A percentile compares a stretch with the other conserved stretches of the same genome.
These are phyloP conservation scores for Camponotus pennsylvanicus DNA, from an alignment of 1,140 invertebrate species.

Conservation along the genomic window DNA sequence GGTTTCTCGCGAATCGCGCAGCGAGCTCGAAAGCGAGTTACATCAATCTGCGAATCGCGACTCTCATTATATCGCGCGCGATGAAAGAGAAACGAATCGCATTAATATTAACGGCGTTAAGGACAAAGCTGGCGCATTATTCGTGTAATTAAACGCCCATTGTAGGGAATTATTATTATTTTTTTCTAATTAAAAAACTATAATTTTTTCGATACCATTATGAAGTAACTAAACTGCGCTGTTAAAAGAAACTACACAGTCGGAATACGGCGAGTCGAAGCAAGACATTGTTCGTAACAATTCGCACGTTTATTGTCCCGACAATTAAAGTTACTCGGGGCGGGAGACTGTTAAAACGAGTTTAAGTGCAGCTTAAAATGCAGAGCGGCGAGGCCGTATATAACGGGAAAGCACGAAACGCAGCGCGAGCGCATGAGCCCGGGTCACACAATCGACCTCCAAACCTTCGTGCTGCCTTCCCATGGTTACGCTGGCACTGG, in stretches of 20 bases:
- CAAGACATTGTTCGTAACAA: slow-evolving; percentile 9
- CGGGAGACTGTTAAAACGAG: slow-evolving; percentile 20
- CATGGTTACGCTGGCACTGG: background rate
- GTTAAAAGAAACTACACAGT: background rate
- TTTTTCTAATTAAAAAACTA: background rate
- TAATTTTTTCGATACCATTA: background rate
- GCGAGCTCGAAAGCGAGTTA: slow-evolving; percentile 20
- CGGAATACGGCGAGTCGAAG: background rate
- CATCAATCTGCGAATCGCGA: background rate
- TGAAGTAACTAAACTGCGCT: background rate
- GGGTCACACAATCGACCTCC: slow-evolving; percentile 27
- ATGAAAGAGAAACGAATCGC: background rate
- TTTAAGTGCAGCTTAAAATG: slow-evolving; percentile 34
- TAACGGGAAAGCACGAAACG: slow-evolving; percentile 53
- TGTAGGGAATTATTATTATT: background rate
- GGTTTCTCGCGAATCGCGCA: slow-evolving; percentile 14
- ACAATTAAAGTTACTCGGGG: slow-evolving; percentile 30
- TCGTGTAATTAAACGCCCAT: background rate
- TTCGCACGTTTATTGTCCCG: slow-evolving; percentile 34
- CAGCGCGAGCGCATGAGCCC: slow-evolving; percentile 24
- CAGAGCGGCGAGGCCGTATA: slow-evolving; percentile 23
- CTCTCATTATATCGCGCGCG: background rate
- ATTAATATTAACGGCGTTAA: background rate
- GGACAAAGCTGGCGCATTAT: too few relatives aligned
- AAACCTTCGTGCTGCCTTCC: slow-evolving; percentile 40